A percentile compares a stretch with the other conserved stretches of the same genome.
These are phyloP conservation scores for cattle (Bos taurus) DNA, from an alignment of 2,113 vertebrate species.

Conservation along the genomic window DNA sequence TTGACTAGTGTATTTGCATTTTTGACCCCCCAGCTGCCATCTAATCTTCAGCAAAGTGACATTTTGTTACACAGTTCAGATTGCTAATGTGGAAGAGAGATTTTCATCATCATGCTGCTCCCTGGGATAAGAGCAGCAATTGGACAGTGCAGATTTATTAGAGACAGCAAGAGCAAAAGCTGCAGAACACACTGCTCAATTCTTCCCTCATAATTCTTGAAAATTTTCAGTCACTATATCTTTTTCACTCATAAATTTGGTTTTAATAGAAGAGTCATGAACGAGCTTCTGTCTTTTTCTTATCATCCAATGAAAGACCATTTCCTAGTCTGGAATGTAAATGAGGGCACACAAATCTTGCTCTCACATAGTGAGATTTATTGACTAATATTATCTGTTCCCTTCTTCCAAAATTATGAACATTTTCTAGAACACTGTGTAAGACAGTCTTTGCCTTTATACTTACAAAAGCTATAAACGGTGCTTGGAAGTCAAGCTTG, in stretches of 20 bases:
- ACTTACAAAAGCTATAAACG: background rate
- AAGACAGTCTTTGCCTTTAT: background rate
- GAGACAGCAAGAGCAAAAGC: background rate
- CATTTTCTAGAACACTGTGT: background rate
- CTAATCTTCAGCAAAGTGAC: background rate
- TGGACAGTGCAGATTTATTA: conserved; percentile 43
- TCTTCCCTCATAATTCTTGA: conserved; percentile 35
- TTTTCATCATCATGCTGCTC: background rate
- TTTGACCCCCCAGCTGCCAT: background rate
- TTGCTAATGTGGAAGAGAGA: background rate
- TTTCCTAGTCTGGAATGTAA: conserved; percentile 25
- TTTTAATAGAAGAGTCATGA: conserved; percentile 39
- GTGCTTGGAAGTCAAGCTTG: background rate
- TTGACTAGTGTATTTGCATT: background rate
- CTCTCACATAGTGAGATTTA: background rate
- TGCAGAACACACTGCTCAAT: background rate
- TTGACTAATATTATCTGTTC: background rate
- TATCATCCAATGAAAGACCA: conserved; percentile 13
- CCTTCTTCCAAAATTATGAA: background rate
- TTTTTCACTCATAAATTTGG: conserved; percentile 43
- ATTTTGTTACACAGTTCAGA: background rate
- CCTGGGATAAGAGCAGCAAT: background rate
- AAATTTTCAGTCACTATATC: conserved; percentile 40
- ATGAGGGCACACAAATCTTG: background rate
- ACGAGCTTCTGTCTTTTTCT: conserved; percentile 9